These are phyloP conservation scores for Taenaris catops DNA, from an alignment of 2,888 invertebrate species.

Conservation along the genomic window DNA sequence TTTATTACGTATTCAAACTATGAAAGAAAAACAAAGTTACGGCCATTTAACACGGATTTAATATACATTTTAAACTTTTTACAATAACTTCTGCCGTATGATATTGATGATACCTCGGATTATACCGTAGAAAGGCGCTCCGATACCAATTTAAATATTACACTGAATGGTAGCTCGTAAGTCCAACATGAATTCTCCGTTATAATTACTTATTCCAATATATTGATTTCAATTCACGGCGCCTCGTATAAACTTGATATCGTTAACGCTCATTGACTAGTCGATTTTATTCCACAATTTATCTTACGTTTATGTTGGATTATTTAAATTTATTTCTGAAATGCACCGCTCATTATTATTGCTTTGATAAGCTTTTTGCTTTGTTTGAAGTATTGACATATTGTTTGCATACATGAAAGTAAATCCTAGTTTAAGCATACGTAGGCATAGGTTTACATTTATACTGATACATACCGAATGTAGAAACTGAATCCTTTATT, in stretches of 20 bases:
- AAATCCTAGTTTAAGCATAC: too few relatives aligned
- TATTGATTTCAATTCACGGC: slow-evolving; percentile 36
- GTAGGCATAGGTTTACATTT: too few relatives aligned
- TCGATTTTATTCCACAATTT: slow-evolving; percentile 34
- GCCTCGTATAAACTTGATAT: slow-evolving; percentile 43
- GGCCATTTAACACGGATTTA: slow-evolving; percentile 19
- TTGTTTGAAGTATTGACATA: too few relatives aligned
- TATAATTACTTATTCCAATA: slow-evolving; percentile 37
- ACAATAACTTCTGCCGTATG: slow-evolving; percentile 12
- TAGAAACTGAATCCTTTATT: too few relatives aligned
- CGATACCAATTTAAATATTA: slow-evolving; percentile 15
- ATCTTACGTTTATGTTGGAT: slow-evolving; percentile 42
- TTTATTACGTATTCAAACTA: slow-evolving; percentile 10
- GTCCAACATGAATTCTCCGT: slow-evolving; percentile 33
- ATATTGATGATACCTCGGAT: slow-evolving; percentile 14
- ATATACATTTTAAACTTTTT: slow-evolving; percentile 16
- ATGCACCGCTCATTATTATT: too few relatives aligned
- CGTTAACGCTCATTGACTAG: slow-evolving; percentile 40
- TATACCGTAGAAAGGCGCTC: slow-evolving; percentile 5
- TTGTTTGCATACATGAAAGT: too few relatives aligned
- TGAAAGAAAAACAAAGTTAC: slow-evolving; percentile 14
- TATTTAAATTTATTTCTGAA: too few relatives aligned
- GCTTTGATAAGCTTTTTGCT: too few relatives aligned
- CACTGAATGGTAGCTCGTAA: slow-evolving; percentile 14
- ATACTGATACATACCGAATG: too few relatives aligned